Base-by-base conservation (phyloP, 2,888 invertebrate species). In the Amphimallon solstitiale region DNA sequence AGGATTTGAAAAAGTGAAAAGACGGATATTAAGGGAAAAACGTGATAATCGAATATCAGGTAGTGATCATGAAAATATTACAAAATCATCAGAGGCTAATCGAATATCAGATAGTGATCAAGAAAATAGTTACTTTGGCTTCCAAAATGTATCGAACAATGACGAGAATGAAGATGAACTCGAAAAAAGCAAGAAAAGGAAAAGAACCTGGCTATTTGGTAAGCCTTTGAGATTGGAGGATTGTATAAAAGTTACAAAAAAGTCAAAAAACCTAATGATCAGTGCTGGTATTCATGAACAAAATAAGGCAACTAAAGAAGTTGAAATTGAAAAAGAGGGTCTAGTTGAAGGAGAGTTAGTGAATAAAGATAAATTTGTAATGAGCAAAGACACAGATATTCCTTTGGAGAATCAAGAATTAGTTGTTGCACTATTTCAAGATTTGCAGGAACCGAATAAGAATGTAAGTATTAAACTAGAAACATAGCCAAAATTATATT, bases 361-460 rank as follows among this genome's bases (percentile, higher is more conserved):
- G n/a, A n/a, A n/a, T n/a, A n/a, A n/a, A n/a, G n/a, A n/a, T n/a
- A n/a, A n/a, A n/a, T n/a, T n/a, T n/a, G n/a, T n/a, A n/a, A n/a
- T n/a, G n/a, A n/a, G n/a, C n/a, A n/a, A n/a, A n/a, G n/a, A n/a
- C n/a, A 14, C 14, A 21, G 48, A 12, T 1, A 38, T 3, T 35
- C 10, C n/a, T 0, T 7, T 10, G 10, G 54, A 54, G 10, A 54
- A 54, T 37, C n/a, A 34, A 4, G 38, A 21, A 21, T 19, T 48
- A 5, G 0, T 3, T 49, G 15, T 48, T 17, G 48, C 60, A 19
- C 19, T 67, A 14, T 67, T 67, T 12, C 64, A 67, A 45, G 67
- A 67, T 64, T 52, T 63, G 17, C 40, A 60, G 19, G 21, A 61
- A 2, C 23, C 35, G 1, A 12, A 14, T 54, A 63, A 21, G 23